Evolutionary conservation across 2,113 vertebrate genomes (phyloP), one percentile per base, ranked within the genome.

Genomic region (Oplegnathus fasciatus): DNA sequence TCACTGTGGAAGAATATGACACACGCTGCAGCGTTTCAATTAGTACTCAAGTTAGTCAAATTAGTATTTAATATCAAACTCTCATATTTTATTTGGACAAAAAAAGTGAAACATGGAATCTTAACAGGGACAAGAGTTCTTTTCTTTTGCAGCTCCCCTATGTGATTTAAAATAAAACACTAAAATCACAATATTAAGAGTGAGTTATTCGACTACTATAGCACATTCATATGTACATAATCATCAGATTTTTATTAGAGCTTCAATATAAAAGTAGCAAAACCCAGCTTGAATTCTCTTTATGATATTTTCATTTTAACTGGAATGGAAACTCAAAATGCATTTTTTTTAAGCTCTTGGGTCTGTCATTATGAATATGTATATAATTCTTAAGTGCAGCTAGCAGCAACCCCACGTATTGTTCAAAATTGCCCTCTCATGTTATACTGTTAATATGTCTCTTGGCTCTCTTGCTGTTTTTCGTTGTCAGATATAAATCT

Each of bases 51-150:
- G 34, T 4, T 37, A n/a, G n/a, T n/a, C n/a, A n/a, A n/a, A n/a
- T n/a, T n/a, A n/a, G n/a, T n/a, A n/a, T n/a, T n/a, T n/a, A 40
- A 34, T 11, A 54, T 37, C 32, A 77, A 77, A 54, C 17, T 68
- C 2, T 37, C 40, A 50, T 7, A 57, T 32, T 57, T 26, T 28
- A 37, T 24, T 24, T 40, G 1, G 18, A 4, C 26, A 9, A 61
- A 75, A 61, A 37, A 37, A 20, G 3, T 44, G 6, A 61, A 46
- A 32, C 42, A 75, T 24, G 11, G 57, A 4, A 5, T 70, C 28
- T 69, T 17, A 20, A 26, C 50, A 30, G 71, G 37, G 26, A 68
- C 4, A 58, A 26, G 17, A 24, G 3, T 37, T 57, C 2, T 57
- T 68, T 68, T 34, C 15, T 26, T 44, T n/a, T 44, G 34, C 6